A percentile compares a stretch with the other conserved stretches of the same genome.
Evolutionary conservation across 2,113 vertebrate species (phyloP).

Genomic region (Stigmatopora argus): DNA sequence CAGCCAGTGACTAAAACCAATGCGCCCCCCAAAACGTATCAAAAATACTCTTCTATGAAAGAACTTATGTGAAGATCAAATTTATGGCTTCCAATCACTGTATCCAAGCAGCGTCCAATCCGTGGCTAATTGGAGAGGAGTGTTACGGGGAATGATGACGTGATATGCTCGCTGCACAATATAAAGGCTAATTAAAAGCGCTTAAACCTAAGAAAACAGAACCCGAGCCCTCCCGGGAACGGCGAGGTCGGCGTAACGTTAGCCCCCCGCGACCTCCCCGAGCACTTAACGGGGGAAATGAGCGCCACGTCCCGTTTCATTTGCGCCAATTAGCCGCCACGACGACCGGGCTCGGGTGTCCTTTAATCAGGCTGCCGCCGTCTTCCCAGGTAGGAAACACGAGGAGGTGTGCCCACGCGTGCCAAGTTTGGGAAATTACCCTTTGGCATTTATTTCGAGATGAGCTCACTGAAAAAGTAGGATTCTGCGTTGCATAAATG

Average conservation of each 20-base stretch:
- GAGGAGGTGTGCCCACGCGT: conserved; percentile 36
- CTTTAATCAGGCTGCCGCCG: conserved; percentile 48
- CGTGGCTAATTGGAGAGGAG: background rate
- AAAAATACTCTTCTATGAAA: no score
- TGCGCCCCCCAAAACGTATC: no score
- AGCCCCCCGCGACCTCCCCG: conserved; percentile 1
- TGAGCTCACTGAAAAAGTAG: conserved; percentile 5
- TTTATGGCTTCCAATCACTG: no score
- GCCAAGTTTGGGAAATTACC: background rate
- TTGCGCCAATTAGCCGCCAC: conserved; percentile 7
- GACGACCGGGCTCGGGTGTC: conserved; percentile 47
- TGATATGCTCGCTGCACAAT: background rate
- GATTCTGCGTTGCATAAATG: background rate
- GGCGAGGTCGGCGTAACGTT: conserved; percentile 4
- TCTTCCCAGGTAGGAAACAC: conserved; percentile 39
- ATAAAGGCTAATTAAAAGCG: background rate
- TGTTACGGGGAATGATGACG: background rate
- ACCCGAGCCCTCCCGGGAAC: background rate
- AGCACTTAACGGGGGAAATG: conserved; percentile 13
- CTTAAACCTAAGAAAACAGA: background rate
- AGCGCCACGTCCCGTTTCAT: conserved; percentile 6
- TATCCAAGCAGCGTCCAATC: no score
- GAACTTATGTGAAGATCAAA: no score
- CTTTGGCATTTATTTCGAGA: background rate
- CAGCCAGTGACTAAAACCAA: no score